Percentiles rank a stretch among this genome's conserved stretches.
Conservation (phyloP, 2,888 invertebrate genomes). For the Acanthosepion lycidas region DNA sequence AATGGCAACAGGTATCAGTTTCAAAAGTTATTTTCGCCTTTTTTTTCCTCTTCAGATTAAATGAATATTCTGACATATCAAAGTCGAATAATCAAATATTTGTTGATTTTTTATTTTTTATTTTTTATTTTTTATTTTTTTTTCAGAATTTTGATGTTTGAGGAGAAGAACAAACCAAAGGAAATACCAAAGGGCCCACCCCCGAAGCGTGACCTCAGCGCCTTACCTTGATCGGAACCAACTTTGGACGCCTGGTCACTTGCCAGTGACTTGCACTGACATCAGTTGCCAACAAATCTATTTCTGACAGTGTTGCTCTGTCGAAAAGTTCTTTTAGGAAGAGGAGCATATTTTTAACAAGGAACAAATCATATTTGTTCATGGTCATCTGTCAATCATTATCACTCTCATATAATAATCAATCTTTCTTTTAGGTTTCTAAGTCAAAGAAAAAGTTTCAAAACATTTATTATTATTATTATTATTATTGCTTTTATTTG, state of each 20-base stretch:
- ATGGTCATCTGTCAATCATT: background rate
- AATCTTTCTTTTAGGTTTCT: background rate
- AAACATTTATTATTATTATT: background rate
- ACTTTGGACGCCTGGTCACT: background rate
- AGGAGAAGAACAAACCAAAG: constrained; percentile 65
- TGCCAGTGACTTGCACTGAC: background rate
- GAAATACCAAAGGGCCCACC: constrained; percentile 67
- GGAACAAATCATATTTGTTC: background rate
- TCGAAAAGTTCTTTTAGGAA: background rate
- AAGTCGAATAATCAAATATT: too few species aligned
- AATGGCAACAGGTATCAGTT: too few species aligned
- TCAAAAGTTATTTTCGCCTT: background rate
- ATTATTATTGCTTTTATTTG: background rate
- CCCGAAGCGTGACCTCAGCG: constrained; percentile 67
- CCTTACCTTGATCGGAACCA: constrained; percentile 60
- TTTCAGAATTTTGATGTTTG: constrained; percentile 71
- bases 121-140: too few species aligned
- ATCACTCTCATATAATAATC: background rate
- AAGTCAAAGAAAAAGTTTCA: background rate
- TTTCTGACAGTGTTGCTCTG: background rate
- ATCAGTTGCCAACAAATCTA: background rate
- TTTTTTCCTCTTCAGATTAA: background rate
- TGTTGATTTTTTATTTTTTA: background rate
- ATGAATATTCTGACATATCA: too few species aligned
- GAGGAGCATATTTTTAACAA: background rate